A percentile compares a stretch with the other conserved stretches of the same genome.
These are phyloP conservation scores for Apotomis turbidana DNA, from an alignment of 2,888 invertebrate genomes.

Conservation along the genomic window DNA sequence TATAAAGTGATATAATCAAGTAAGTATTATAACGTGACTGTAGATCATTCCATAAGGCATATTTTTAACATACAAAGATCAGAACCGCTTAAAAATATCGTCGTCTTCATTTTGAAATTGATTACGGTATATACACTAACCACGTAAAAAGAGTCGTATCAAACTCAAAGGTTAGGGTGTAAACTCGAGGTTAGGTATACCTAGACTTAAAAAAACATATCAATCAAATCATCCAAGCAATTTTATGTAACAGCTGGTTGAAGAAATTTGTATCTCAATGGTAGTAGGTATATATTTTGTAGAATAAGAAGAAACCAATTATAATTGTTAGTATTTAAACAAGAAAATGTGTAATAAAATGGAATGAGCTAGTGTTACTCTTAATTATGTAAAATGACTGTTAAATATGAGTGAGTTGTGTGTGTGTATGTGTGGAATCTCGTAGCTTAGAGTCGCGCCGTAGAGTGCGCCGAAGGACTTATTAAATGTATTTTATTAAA, in stretches of 20 bases:
- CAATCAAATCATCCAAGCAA: no score
- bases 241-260: no score
- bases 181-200: no score
- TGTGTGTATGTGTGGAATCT: conserved; percentile 26
- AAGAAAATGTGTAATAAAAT: conserved; percentile 1
- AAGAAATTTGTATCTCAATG: no score
- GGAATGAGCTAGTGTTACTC: conserved; percentile 7
- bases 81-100: background rate
- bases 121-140: no score
- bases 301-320: no score
- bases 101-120: background rate
- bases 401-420: conserved; percentile 29
- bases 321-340: background rate
- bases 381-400: conserved; percentile 25
- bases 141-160: no score
- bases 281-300: no score
- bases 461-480: conserved; percentile 45
- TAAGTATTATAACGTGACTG: conserved; percentile 41
- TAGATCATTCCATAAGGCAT: conserved; percentile 15
- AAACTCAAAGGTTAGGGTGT: no score
- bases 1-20: conserved; percentile 44
- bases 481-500: conserved; percentile 59
- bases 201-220: no score
- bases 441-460: background rate
- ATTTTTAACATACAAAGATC: background rate